phyloP scores from a whole-genome alignment of 37 sponge, comb jelly and placozoan genomes.

The Beroe ovata region DNA sequence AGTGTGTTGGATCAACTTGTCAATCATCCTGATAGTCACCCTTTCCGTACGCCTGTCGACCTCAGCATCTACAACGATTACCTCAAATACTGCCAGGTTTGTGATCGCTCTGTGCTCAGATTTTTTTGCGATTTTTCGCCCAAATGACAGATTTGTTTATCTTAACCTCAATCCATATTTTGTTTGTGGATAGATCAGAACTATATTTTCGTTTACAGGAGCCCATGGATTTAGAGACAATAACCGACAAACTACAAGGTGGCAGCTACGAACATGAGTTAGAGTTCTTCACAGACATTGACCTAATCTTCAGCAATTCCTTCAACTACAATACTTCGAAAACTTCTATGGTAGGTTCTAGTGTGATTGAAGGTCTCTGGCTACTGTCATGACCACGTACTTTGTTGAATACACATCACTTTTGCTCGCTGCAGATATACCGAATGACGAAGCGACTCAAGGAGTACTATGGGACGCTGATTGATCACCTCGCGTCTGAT shows the following conservation, averaged over 20 bases:
- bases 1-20: neutral
- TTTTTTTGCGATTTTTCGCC: no score
- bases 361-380: no score
- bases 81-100: conserved; percentile 66
- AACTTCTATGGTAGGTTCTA: conserved; percentile 39
- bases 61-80: conserved; percentile 34
- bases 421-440: conserved; percentile 65
- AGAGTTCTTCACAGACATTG: conserved; percentile 40
- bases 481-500: conserved; percentile 8
- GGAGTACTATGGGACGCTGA: conserved; percentile 11
- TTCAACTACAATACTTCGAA: conserved; percentile 25
- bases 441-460: conserved; percentile 10
- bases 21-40: conserved; percentile 34
- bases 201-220: no score
- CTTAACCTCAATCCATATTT: no score
- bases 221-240: conserved; percentile 58
- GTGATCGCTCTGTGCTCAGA: neutral
- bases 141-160: no score
- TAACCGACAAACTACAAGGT: conserved; percentile 29
- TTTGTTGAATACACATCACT: no score
- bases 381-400: no score
- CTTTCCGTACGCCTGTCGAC: conserved; percentile 29
- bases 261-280: neutral
- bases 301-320: conserved; percentile 34
- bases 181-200: no score